Evolutionary conservation across 2,797 vertebrate genomes (phyloP).

Genomic region (Muraenolepis orangiensis): DNA sequence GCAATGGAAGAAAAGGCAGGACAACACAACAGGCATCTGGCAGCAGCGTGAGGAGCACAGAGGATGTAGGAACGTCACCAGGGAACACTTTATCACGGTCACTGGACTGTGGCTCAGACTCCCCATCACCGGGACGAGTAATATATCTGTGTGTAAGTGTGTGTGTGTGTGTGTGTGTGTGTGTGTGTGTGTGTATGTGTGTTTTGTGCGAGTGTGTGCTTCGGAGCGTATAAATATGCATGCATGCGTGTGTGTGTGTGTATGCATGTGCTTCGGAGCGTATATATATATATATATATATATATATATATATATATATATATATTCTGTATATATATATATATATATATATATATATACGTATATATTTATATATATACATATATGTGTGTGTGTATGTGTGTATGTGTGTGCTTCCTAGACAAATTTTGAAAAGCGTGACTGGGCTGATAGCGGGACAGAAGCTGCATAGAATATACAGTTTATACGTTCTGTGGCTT

Average conservation of each 20-base stretch:
- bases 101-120: slow-evolving; percentile 33
- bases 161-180: background rate
- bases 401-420: slow-evolving; percentile 6
- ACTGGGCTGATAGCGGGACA: slow-evolving; percentile 4
- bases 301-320: background rate
- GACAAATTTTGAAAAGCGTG: no score
- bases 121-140: slow-evolving; percentile 3
- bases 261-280: no score
- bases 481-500: background rate
- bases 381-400: slow-evolving; percentile 3
- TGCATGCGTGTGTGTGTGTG: background rate
- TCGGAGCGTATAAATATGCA: background rate
- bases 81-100: slow-evolving; percentile 22
- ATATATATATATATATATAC: background rate
- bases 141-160: background rate
- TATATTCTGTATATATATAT: background rate
- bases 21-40: background rate
- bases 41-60: background rate
- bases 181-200: background rate
- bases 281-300: background rate
- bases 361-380: background rate
- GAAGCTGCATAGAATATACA: background rate
- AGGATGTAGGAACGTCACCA: slow-evolving; percentile 5
- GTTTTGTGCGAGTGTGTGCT: no score
- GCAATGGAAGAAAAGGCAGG: background rate